phyloP scores from a whole-genome alignment of 2,797 vertebrate genomes.

The Artibeus jamaicensis region DNA sequence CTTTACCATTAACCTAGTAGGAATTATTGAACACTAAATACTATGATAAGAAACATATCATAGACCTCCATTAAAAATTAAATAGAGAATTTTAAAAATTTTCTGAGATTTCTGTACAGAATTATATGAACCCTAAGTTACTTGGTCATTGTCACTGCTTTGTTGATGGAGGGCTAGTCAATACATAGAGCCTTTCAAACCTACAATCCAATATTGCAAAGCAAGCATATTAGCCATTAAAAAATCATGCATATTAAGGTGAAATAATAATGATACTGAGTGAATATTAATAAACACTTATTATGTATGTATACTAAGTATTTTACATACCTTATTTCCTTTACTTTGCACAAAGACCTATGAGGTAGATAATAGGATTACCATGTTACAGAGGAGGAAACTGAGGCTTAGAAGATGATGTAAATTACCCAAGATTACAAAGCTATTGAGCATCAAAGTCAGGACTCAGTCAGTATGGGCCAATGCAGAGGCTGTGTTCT shows the following conservation, averaged over 20 bases:
- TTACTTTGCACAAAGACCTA: not conserved
- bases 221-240: not conserved
- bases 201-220: not conserved
- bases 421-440: not conserved
- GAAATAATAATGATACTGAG: not conserved
- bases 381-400: not conserved
- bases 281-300: not conserved
- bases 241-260: not conserved
- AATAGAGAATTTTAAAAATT: not conserved
- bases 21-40: not conserved
- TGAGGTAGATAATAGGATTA: not conserved
- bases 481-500: not conserved
- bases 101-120: conserved; percentile 1
- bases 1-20: not conserved
- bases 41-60: not conserved
- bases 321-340: not conserved
- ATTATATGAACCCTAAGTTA: not conserved
- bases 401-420: not conserved
- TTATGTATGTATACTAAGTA: not conserved
- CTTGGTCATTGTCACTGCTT: not conserved
- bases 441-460: not conserved
- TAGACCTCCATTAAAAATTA: not conserved
- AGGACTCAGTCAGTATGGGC: not conserved
- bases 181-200: conserved; percentile 33
- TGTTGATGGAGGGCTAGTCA: not conserved